phyloP scores from a whole-genome alignment of 2,797 vertebrate species.

The Phataginus tetradactyla region DNA sequence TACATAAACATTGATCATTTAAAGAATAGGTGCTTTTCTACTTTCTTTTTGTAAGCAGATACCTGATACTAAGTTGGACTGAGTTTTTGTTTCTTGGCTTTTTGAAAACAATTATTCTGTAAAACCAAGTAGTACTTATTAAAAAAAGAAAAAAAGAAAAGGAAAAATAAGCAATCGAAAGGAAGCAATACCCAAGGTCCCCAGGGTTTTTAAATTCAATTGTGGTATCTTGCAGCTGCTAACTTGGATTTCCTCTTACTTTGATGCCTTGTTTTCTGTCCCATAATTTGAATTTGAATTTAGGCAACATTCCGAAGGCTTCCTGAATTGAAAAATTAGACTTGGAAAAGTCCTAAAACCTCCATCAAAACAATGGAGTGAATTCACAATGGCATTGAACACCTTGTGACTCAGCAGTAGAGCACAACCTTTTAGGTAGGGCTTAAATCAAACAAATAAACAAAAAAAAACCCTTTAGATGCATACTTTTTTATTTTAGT shows the following conservation, averaged over 20 bases:
- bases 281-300: constrained; percentile 25
- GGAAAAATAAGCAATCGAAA: background rate
- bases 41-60: constrained; percentile 10
- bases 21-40: background rate
- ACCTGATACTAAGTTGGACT: background rate
- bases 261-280: background rate
- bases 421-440: background rate
- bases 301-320: background rate
- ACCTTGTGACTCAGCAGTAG: background rate
- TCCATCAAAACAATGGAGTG: background rate
- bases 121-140: background rate
- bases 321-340: constrained; percentile 21
- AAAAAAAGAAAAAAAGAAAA: background rate
- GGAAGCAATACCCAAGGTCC: background rate
- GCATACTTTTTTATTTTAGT: background rate
- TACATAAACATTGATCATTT: background rate
- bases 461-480: background rate
- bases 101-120: constrained; percentile 1
- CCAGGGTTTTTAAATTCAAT: constrained; percentile 1
- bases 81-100: background rate
- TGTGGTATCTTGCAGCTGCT: background rate
- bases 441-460: background rate
- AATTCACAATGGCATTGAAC: constrained; percentile 16
- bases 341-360: background rate
- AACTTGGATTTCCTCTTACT: background rate